These are phyloP conservation scores for Drosophila mimetica DNA, from an alignment of 2,888 invertebrate species.

Conservation along the genomic window DNA sequence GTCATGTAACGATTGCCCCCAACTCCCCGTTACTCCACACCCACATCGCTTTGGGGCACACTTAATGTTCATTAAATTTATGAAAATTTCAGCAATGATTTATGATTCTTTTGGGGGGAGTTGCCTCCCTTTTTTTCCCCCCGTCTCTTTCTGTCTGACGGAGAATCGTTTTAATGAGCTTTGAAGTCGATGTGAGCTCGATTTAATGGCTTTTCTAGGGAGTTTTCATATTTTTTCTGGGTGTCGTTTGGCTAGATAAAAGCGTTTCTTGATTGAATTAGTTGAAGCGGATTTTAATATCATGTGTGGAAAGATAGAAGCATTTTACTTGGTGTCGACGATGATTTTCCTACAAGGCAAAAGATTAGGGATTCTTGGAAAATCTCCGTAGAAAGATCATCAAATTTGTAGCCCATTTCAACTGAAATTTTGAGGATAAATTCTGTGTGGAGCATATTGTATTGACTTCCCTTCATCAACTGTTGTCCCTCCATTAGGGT, in stretches of 20 bases:
- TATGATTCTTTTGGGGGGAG: conserved; percentile 45
- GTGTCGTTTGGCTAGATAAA: conserved; percentile 12
- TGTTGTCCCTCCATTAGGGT: conserved; percentile 14
- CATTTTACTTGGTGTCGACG: background rate
- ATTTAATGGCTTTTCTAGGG: conserved; percentile 50
- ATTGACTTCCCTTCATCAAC: conserved; percentile 17
- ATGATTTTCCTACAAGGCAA: background rate
- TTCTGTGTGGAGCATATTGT: background rate
- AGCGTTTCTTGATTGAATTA: conserved; percentile 28
- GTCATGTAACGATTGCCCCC: conserved; percentile 25
- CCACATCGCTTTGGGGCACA: conserved; percentile 37
- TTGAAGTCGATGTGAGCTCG: conserved; percentile 47
- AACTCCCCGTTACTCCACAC: conserved; percentile 2
- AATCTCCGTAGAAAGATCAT: too few species aligned
- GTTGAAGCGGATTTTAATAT: conserved; percentile 4
- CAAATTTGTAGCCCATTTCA: background rate
- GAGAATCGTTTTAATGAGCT: conserved; percentile 58
- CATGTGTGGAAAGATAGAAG: background rate
- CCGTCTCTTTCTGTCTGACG: background rate
- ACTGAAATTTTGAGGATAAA: background rate
- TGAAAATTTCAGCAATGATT: conserved; percentile 68
- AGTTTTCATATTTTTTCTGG: conserved; percentile 12
- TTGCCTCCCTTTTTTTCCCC: background rate
- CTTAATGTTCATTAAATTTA: conserved; percentile 71
- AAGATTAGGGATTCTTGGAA: too few species aligned